Base-by-base conservation (phyloP, 2,797 vertebrate species). In the Falco novaeseelandiae region DNA sequence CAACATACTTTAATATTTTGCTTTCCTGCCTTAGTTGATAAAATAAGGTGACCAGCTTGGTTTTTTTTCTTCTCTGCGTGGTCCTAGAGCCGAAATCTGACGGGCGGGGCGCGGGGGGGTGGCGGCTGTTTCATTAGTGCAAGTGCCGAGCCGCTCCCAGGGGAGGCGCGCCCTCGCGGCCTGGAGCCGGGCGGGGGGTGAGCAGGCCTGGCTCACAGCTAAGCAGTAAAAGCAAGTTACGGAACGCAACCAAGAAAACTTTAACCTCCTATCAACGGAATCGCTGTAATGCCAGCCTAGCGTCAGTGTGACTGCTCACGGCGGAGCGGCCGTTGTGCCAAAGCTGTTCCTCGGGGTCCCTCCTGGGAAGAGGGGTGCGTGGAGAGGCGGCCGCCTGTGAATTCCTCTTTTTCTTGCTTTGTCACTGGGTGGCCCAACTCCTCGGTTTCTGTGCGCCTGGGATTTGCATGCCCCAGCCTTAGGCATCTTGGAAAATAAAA, bases 21-120 rank as follows among this genome's bases (percentile, higher is more conserved):
- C n/a, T n/a, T n/a, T n/a, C n/a, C n/a, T n/a, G n/a, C n/a, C n/a
- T n/a, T n/a, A n/a, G n/a, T n/a, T n/a, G n/a, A n/a, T n/a, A n/a
- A n/a, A n/a, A n/a, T n/a, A n/a, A n/a, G n/a, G n/a, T n/a, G n/a
- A n/a, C n/a, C n/a, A n/a, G n/a, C n/a, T n/a, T n/a, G n/a, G n/a
- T n/a, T n/a, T 49, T 49, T 23, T 22, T 10, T 49, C 7, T 22
- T 49, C 10, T 21, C 22, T 10, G 42, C 42, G 42, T 42, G 42
- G 42, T 14, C 42, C 9, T 3, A 5, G 22, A n/a, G 32, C 7
- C 38, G 73, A 30, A 27, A 38, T 48, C 11, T 22, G 21, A 21
- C 0, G 8, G 16, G 58, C 0, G 1, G 38, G 3, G 11, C 5
- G 5, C 21, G 8, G 9, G 4, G 7, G 12, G 18, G 3, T 59